Evolutionary conservation across 2,797 vertebrate genomes (phyloP), one percentile per base, ranked within the genome.

Genomic region (Strix occidentalis): DNA sequence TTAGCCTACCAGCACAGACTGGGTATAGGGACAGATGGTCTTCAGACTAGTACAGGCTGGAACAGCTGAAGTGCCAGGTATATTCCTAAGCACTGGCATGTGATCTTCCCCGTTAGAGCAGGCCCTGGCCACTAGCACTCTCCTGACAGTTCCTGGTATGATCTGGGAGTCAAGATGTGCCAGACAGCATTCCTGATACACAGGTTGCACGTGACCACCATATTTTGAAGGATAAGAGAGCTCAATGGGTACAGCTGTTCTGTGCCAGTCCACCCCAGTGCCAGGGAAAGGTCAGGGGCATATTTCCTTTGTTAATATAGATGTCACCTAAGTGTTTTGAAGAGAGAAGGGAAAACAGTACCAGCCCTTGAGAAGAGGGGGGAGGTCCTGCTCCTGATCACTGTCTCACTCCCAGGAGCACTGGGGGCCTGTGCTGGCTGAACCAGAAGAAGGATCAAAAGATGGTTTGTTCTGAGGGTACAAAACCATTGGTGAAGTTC

Each of bases 231-330:
- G 18, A 9, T 46, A 37, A 72, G 50, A 68, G 37, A 82, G 50
- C n/a, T 78, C 2, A 0, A 16, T 4, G 60, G 84, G 43, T 9
- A n/a, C 0, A 1, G 33, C 20, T 63, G 39, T 68, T 76, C 28
- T 58, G 60, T 72, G 45, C 43, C n/a, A 57, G 39, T 18, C 43
- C 11, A 29, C 24, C 58, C 63, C 61, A 53, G 37, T 74, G 39
- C 20, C 43, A 64, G 24, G 60, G 13, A 43, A 57, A 61, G 31
- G 19, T 64, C 65, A 3, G 1, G 35, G 25, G 10, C 66, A 9
- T 39, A 45, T 58, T 69, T 77, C 45, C 25, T 83, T 64, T 2
- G 1, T 53, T 64, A 74, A 68, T 41, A 75, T 1, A 68, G 54
- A 37, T 16, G 21, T 45, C 13, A 65, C 12, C 7, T 23, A 48